Base-by-base conservation (phyloP, 1,140 invertebrate genomes). In the Camponotus vicinus region DNA sequence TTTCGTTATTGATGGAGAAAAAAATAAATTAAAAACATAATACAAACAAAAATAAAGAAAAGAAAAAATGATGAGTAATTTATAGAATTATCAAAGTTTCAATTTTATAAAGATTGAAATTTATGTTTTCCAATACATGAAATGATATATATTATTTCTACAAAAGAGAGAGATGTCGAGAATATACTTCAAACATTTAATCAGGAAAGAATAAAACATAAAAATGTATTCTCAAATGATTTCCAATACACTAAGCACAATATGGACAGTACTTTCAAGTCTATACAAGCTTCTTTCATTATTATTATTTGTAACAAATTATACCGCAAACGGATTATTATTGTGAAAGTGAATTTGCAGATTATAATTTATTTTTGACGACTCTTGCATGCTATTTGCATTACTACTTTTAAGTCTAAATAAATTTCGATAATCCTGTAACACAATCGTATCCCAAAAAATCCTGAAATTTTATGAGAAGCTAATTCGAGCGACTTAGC, bases 241-340 rank as follows among this genome's bases (percentile, higher is more conserved):
- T 77, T 77, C 8, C 40, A 77, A 64, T 77, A 77, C 40, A 45
- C 40, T 42, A 77, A 77, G 21, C 40, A 64, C 9, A 42, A 77
- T 15, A 9, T 15, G 57, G 1, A 21, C 18, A 63, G 9, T 18
- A 64, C 11, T 76, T 61, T 76, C 37, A 37, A 64, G 21, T 77
- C 40, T 42, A 45, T 77, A 77, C 42, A 37, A 77, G 27, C 15
- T 63, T 4, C 37, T 37, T 15, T 76, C 52, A 18, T 88, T 73
- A 61, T 76, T 71, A 66, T 87, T 67, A 85, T 49, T 78, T 61
- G 59, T 59, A 9, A 59, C 55, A 27, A 11, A 6, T 77, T 55
- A 55, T 45, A 32, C 45, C n/a, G 40, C 64, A 5, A 37, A 4
- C 27, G 66, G 7, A 27, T 85, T 88, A 88, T 75, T 75, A 63